Conservation (phyloP, 2,888 invertebrate genomes). For the Melitaea athalia region DNA sequence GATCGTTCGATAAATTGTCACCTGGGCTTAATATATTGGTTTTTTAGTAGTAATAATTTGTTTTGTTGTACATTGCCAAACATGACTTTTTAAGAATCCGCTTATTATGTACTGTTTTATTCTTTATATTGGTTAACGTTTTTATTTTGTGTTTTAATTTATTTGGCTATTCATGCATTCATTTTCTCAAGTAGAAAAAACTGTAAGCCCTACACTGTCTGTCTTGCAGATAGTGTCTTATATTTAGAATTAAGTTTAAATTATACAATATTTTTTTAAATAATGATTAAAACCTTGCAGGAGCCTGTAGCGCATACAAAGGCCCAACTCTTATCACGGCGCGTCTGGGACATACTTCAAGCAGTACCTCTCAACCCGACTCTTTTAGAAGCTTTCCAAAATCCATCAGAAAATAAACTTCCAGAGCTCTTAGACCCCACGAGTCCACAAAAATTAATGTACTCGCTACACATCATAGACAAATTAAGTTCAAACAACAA, state of each 20-base stretch:
- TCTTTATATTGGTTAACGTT: too few species aligned
- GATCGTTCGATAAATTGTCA: too few species aligned
- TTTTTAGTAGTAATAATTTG: too few species aligned
- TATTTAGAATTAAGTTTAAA: neutral
- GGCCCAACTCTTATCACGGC: conserved; percentile 93
- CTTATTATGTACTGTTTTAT: too few species aligned
- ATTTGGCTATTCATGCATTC: too few species aligned
- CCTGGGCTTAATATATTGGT: too few species aligned
- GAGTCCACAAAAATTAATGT: conserved; percentile 97
- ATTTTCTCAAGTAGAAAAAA: too few species aligned
- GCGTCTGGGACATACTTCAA: conserved; percentile 97
- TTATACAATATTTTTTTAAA: neutral
- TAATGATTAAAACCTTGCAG: conserved; percentile 57
- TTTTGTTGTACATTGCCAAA: too few species aligned
- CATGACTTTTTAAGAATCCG: too few species aligned
- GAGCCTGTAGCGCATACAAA: conserved; percentile 90
- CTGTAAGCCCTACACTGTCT: too few species aligned
- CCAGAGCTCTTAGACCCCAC: conserved; percentile 91
- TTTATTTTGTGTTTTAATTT: too few species aligned
- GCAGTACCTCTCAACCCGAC: conserved; percentile 95
- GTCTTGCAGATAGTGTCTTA: too few species aligned
- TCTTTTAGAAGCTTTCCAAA: conserved; percentile 91
- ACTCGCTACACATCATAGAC: conserved; percentile 93
- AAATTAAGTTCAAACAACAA: conserved; percentile 68
- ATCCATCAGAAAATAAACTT: conserved; percentile 85